Conservation (phyloP, 2,113 vertebrate genomes). For the Sula dactylatra region DNA sequence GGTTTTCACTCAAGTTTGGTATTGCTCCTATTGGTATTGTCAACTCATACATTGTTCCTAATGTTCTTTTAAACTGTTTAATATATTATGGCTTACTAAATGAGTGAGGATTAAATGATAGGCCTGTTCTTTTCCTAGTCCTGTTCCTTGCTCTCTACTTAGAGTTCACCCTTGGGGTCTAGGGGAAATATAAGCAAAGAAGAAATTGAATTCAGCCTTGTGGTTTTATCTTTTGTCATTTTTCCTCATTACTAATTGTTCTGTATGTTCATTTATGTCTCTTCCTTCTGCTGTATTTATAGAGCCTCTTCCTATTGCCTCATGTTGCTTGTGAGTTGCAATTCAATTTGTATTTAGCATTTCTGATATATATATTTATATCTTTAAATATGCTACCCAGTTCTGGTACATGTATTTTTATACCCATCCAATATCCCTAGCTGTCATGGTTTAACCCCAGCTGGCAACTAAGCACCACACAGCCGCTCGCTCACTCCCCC, state of each 20-base stretch:
- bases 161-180: neutral
- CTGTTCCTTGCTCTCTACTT: neutral
- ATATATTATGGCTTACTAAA: constrained; percentile 20
- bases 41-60: constrained; percentile 11
- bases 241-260: neutral
- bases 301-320: neutral
- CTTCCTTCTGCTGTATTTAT: neutral
- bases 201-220: neutral
- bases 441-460: too few species aligned
- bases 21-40: neutral
- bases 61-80: constrained; percentile 14
- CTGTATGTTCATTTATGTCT: neutral
- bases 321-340: neutral
- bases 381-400: too few species aligned
- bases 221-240: neutral
- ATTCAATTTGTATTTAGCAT: neutral
- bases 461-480: too few species aligned
- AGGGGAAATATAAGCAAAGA: neutral
- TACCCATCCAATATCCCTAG: too few species aligned
- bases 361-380: too few species aligned
- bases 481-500: too few species aligned
- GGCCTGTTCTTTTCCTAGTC: neutral
- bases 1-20: neutral
- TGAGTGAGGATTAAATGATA: constrained; percentile 13
- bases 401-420: too few species aligned